Evolutionary conservation across 92 coral and sea anemone genomes (phyloP), one percentile per base, ranked within the genome.

Genomic region (Heliopora coerulea): DNA sequence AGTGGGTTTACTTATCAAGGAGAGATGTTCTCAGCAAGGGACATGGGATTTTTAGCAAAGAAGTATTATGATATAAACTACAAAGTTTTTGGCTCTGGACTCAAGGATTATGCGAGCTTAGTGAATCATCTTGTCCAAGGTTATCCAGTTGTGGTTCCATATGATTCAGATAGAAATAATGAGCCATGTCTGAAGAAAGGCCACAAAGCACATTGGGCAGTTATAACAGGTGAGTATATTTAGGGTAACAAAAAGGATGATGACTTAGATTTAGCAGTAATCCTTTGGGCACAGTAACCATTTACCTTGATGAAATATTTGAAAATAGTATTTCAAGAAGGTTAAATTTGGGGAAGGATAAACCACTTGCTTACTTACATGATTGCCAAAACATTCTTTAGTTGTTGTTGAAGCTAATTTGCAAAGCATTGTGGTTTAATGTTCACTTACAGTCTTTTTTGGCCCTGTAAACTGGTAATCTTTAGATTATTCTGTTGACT

Each of bases 121-220:
- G 15, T 89, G 35, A 65, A 69, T 2, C 86, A 93, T 82, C 46
- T 93, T 31, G 48, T 62, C 2, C 60, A 50, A 41, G 98, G 98
- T 27, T 61, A 82, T 52, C 92, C 96, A 6, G 62, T 93, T 44
- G 79, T 93, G 54, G 88, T 93, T 14, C 96, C 98, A 0, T 93
- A 93, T 87, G 98, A 93, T 83, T 88, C 92, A 20, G 96, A 84
- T 52, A 85, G 81, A 46, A 93, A 93, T 76, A 89, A 93, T 79
- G 90, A 90, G 46, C 98, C 98, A 29, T 89, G 91, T 56, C 49
- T 87, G 50, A 84, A 74, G 58, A 75, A 74, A 48, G 98, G 98
- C 9, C 88, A 83, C 39, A 87, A 83, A 65, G 91, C 98, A 17
- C 98, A 93, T 29, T 93, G 98, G 98, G 98, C 98, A 40, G 82